Evolutionary conservation across 2,888 invertebrate genomes (phyloP).

Genomic region (Prenolepis imparis): DNA sequence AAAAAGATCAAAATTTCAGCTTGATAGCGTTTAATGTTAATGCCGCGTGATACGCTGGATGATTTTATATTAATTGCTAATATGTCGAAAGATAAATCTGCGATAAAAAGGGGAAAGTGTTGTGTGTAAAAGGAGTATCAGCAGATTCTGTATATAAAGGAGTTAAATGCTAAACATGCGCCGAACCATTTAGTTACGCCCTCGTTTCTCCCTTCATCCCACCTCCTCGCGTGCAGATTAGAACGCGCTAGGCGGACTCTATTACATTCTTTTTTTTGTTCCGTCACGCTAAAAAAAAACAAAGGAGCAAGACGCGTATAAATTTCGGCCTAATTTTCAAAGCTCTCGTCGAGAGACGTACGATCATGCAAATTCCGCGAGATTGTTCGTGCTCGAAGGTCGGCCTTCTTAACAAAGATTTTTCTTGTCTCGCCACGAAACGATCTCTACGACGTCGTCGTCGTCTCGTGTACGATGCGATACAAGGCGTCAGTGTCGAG

Average conservation of each 20-base stretch:
- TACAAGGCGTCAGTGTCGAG: background rate
- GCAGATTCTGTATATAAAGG: slow-evolving; percentile 20
- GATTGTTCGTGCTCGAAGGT: slow-evolving; percentile 52
- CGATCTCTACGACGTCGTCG: background rate
- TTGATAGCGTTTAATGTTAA: background rate
- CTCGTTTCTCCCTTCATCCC: background rate
- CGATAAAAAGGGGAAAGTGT: background rate
- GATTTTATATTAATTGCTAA: background rate
- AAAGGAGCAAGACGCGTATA: slow-evolving; percentile 46
- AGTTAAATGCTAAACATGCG: slow-evolving; percentile 39
- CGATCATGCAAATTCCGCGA: slow-evolving; percentile 51
- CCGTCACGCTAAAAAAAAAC: slow-evolving; percentile 24
- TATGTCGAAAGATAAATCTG: background rate
- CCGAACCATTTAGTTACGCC: slow-evolving; percentile 41
- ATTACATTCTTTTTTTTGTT: slow-evolving; percentile 30
- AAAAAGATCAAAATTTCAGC: background rate
- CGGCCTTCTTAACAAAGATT: slow-evolving; percentile 37
- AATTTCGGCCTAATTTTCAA: slow-evolving; percentile 46
- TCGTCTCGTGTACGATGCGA: background rate
- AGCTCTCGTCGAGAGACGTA: slow-evolving; percentile 28
- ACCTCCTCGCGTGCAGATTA: slow-evolving; percentile 43
- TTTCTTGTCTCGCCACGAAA: slow-evolving; percentile 41
- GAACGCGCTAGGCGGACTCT: slow-evolving; percentile 14
- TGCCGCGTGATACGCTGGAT: background rate
- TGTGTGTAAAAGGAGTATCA: background rate